Conservation (phyloP, 2,113 vertebrate genomes). For the Narcine bancroftii region DNA sequence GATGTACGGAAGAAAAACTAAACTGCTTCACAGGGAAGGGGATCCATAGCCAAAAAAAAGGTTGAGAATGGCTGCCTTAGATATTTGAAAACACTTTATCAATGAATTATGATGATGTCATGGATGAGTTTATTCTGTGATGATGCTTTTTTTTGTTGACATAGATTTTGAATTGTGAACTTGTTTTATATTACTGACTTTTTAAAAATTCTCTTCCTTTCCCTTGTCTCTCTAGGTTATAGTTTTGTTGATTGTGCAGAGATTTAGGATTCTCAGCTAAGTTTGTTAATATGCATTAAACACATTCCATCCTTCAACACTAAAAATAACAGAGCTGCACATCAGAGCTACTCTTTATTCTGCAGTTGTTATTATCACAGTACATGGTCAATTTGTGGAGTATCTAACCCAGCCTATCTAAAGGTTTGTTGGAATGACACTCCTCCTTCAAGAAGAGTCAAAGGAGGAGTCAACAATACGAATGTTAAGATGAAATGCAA, state of each 20-base stretch:
- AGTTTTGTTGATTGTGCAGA: not conserved
- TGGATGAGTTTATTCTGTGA: constrained; percentile 22
- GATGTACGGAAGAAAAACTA: too few relatives aligned
- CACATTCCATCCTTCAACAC: not conserved
- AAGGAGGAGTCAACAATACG: not conserved
- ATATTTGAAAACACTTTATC: constrained; percentile 20
- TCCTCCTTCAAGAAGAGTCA: not conserved
- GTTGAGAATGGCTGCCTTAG: too few relatives aligned
- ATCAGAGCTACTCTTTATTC: constrained; percentile 6
- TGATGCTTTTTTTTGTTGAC: constrained; percentile 5
- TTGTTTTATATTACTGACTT: constrained; percentile 34
- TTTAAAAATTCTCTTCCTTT: too few relatives aligned
- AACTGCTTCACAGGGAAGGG: too few relatives aligned
- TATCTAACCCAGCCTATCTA: not conserved
- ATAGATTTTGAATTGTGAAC: not conserved
- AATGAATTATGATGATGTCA: constrained; percentile 24
- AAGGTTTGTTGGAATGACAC: not conserved
- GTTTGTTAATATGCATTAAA: not conserved
- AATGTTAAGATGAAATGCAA: not conserved
- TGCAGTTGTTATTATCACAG: not conserved
- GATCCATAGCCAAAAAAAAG: too few relatives aligned
- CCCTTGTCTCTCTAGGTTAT: not conserved
- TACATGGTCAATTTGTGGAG: not conserved
- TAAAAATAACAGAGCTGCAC: not conserved
- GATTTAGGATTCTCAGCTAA: not conserved